phyloP scores from a whole-genome alignment of 2,113 vertebrate species.

The Pachypanchax playfairii region DNA sequence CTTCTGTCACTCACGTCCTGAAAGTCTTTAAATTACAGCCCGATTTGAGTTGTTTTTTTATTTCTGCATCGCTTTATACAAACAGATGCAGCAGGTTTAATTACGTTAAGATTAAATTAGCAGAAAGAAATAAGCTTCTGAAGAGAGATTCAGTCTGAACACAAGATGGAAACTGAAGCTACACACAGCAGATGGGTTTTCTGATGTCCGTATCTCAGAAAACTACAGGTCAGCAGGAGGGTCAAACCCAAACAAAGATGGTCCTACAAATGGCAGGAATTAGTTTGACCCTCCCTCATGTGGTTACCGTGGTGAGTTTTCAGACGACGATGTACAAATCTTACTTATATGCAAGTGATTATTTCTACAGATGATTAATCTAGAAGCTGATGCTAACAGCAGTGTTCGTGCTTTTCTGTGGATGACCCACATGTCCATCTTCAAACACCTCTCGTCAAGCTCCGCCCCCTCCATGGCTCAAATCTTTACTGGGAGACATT shows the following conservation, averaged over 20 bases:
- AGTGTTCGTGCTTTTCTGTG: slow-evolving; percentile 4
- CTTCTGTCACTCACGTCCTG: not conserved
- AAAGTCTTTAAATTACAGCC: not conserved
- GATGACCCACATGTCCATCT: not conserved
- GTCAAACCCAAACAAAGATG: slow-evolving; percentile 83
- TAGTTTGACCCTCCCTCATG: slow-evolving; percentile 71
- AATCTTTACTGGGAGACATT: slow-evolving; percentile 45
- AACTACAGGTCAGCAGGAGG: slow-evolving; percentile 80
- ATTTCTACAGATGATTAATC: not conserved
- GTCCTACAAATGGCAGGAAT: slow-evolving; percentile 80
- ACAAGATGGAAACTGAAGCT: not conserved
- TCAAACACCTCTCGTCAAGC: slow-evolving; percentile 3
- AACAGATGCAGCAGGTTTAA: no score
- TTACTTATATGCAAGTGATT: not conserved
- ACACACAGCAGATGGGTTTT: slow-evolving; percentile 63
- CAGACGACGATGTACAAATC: not conserved
- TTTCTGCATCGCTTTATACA: no score
- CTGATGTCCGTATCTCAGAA: slow-evolving; percentile 75
- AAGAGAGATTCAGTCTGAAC: no score
- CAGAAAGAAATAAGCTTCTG: no score
- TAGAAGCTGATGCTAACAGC: not conserved
- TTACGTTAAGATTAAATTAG: no score
- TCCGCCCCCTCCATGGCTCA: slow-evolving; percentile 21
- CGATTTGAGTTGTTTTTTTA: no score
- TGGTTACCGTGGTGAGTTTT: slow-evolving; percentile 49